Percentiles rank a stretch among this genome's conserved stretches.
Evolutionary conservation across 1,140 invertebrate genomes (phyloP).

Genomic region (Achroia grisella): DNA sequence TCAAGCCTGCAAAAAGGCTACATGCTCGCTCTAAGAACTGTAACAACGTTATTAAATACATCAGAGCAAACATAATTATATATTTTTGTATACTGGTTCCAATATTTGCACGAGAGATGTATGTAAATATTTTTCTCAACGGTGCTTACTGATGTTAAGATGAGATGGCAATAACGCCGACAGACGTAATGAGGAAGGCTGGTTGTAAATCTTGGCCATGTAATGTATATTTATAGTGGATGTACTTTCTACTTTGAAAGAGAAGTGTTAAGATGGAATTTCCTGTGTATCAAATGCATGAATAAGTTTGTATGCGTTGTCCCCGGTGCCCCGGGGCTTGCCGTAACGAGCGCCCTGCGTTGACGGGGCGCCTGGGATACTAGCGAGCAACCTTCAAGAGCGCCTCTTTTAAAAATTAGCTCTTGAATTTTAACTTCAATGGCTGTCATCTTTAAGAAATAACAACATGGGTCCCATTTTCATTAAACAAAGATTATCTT

Average conservation of each 20-base stretch:
- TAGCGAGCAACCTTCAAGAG: constrained; percentile 33
- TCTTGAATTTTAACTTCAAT: constrained; percentile 36
- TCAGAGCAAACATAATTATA: constrained; percentile 20
- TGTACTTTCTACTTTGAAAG: constrained; percentile 8
- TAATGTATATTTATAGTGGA: constrained; percentile 4
- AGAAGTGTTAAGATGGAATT: constrained; percentile 33
- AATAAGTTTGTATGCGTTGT: constrained; percentile 29
- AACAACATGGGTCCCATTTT: constrained; percentile 1
- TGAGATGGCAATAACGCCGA: constrained; percentile 56
- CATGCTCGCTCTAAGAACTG: constrained; percentile 1
- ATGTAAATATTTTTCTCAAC: constrained; percentile 59
- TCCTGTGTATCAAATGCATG: constrained; percentile 24
- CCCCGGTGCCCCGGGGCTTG: constrained; percentile 42
- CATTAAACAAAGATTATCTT: too few relatives aligned
- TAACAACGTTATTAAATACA: constrained; percentile 17
- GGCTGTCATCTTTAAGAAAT: constrained; percentile 14
- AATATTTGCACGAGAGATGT: constrained; percentile 44
- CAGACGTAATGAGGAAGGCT: constrained; percentile 63
- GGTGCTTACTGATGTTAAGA: constrained; percentile 49
- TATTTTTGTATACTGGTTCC: constrained; percentile 16
- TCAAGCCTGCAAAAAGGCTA: not conserved
- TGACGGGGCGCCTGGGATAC: constrained; percentile 43
- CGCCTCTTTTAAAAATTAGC: constrained; percentile 45
- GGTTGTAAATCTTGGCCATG: constrained; percentile 37
- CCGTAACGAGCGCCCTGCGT: constrained; percentile 47